Conservation (phyloP, 2,797 vertebrate genomes). For the Melanogrammus aeglefinus region DNA sequence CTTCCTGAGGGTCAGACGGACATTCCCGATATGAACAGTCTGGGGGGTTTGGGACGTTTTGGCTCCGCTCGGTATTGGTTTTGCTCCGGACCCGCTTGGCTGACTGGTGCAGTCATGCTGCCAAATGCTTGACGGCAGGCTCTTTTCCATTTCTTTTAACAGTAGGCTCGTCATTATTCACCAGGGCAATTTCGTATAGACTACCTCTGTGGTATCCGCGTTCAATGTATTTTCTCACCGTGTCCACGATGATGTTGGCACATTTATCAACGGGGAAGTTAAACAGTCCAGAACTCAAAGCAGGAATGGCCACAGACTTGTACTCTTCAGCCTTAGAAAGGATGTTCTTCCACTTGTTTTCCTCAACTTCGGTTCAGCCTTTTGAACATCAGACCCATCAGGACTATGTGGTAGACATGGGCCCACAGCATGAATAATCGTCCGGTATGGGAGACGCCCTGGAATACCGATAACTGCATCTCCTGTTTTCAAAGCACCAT, state of each 20-base stretch:
- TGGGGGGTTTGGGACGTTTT: neutral
- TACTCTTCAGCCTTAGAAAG: neutral
- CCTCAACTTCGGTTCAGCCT: neutral
- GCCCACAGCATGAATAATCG: constrained; percentile 86
- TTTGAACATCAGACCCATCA: rapidly evolving
- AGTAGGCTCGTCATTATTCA: constrained; percentile 76
- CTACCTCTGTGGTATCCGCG: neutral
- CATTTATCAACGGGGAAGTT: constrained; percentile 76
- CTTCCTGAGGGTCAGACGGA: constrained; percentile 57
- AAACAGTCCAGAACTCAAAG: constrained; percentile 87
- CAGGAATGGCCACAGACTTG: constrained; percentile 83
- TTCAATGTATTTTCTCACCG: constrained; percentile 38
- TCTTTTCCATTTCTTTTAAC: constrained; percentile 72
- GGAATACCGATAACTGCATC: constrained; percentile 37
- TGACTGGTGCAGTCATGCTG: rapidly evolving
- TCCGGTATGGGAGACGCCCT: constrained; percentile 72
- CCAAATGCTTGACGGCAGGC: constrained; percentile 55
- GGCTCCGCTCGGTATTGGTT: neutral
- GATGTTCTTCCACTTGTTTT: constrained; percentile 51
- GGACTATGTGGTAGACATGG: constrained; percentile 24
- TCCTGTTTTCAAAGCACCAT: constrained; percentile 52
- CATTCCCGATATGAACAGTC: constrained; percentile 20
- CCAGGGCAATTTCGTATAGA: constrained; percentile 59
- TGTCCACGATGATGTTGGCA: constrained; percentile 70
- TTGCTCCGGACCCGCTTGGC: constrained; percentile 4